A percentile compares a stretch with the other conserved stretches of the same genome.
Conservation (phyloP, 2,797 vertebrate genomes). For the Pteropus rufus region DNA sequence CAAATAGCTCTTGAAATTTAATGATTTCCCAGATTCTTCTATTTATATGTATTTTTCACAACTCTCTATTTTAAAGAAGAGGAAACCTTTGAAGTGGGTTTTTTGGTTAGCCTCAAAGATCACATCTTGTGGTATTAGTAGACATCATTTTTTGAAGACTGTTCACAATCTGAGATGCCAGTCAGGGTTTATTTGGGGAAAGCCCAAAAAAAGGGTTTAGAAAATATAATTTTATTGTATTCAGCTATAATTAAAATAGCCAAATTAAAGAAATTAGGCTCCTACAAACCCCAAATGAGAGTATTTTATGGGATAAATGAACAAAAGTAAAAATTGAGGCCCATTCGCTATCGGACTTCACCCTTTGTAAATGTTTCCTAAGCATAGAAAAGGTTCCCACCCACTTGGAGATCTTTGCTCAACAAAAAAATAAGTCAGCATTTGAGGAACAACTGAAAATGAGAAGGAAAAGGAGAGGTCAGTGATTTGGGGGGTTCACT, state of each 20-base stretch:
- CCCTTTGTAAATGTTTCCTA: not conserved
- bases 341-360: not conserved
- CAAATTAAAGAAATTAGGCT: not conserved
- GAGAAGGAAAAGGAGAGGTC: constrained; percentile 34
- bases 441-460: constrained; percentile 30
- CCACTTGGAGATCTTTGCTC: not conserved
- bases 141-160: not conserved
- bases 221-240: not conserved
- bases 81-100: not conserved
- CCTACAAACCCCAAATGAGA: not conserved
- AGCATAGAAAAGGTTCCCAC: not conserved
- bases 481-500: not conserved
- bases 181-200: not conserved
- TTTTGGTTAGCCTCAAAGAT: not conserved
- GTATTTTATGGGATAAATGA: not conserved
- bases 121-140: not conserved
- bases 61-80: not conserved
- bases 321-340: not conserved
- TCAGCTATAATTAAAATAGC: constrained; percentile 22
- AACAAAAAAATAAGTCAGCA: not conserved
- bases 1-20: not conserved
- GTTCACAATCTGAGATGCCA: not conserved
- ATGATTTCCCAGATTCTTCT: not conserved
- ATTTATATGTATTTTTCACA: not conserved
- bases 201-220: not conserved